Base-by-base conservation (phyloP, 2,888 invertebrate species). In the Coleophora deauratella region DNA sequence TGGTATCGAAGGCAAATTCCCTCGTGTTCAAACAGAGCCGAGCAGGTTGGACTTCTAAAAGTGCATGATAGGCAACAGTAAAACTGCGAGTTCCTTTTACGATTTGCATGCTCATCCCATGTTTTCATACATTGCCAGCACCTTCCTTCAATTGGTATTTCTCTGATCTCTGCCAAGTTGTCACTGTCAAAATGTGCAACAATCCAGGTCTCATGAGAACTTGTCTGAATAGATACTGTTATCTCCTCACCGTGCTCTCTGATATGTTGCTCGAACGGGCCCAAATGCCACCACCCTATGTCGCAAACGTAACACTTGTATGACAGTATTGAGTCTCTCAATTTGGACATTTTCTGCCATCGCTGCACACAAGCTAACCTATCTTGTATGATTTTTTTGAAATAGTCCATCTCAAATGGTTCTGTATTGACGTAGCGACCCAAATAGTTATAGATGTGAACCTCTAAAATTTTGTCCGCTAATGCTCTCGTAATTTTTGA, bases 251-350 rank as follows among this genome's bases (percentile, higher is more conserved):
- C 6, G 21, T 68, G 61, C 0, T 0, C 11, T 0, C 32, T 27
- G 0, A 74, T 28, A 33, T 79, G 78, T 0, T 62, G 50, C 0
- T 46, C 37, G 27, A 78, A 76, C 0, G 62, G 61, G 0, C 45
- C 21, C 0, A 70, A 41, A 8, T 61, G 43, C 77, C 77, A 79
- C 66, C 69, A 79, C 0, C 67, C 66, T 0, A 37, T 12, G 0
- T 43, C 11, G 30, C 79, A 79, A 0, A 67, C 44, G 4, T 66
- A 67, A 21, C 79, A 79, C 47, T 75, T 75, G 38, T 74, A 78
- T 11, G 62, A 57, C 0, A 68, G 11, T 0, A 73, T 72, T 0
- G 39, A 13, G 0, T 60, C 63, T 28, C 59, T 46, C 0, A 31
- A n/a, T 0, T 34, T 38, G 0, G 48, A 42, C 0, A 35, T 27